Conservation (phyloP, 2,113 vertebrate genomes). For the Willisornis vidua region DNA sequence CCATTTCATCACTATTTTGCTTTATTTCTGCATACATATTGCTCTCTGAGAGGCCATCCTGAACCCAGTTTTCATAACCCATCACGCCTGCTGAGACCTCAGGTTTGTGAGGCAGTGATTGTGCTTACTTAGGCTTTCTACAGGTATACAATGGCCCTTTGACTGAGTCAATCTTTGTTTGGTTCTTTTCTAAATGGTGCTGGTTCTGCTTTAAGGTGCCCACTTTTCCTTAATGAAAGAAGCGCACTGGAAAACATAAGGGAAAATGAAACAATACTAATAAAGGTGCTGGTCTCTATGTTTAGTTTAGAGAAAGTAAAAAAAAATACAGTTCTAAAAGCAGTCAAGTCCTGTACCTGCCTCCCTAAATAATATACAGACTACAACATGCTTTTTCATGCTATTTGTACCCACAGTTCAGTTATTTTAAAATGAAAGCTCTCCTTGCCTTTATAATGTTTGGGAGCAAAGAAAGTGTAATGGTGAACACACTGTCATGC, state of each 20-base stretch:
- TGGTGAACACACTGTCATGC: rapidly evolving
- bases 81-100: background rate
- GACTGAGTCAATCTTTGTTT: background rate
- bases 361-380: background rate
- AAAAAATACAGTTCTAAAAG: background rate
- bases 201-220: background rate
- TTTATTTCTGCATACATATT: background rate
- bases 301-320: background rate
- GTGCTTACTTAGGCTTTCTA: background rate
- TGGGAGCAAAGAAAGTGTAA: background rate
- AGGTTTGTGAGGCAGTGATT: background rate
- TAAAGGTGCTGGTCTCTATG: rapidly evolving
- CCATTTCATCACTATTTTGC: background rate
- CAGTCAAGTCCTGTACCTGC: background rate
- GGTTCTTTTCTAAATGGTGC: background rate
- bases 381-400: background rate
- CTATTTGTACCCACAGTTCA: background rate
- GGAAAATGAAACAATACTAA: background rate
- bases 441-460: background rate
- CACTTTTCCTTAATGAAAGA: background rate
- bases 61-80: background rate
- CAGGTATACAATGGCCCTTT: background rate
- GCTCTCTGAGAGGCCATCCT: background rate
- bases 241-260: background rate
- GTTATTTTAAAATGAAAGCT: background rate